These are phyloP conservation scores for Aegypius monachus DNA, from an alignment of 2,113 vertebrate species.

Conservation along the genomic window DNA sequence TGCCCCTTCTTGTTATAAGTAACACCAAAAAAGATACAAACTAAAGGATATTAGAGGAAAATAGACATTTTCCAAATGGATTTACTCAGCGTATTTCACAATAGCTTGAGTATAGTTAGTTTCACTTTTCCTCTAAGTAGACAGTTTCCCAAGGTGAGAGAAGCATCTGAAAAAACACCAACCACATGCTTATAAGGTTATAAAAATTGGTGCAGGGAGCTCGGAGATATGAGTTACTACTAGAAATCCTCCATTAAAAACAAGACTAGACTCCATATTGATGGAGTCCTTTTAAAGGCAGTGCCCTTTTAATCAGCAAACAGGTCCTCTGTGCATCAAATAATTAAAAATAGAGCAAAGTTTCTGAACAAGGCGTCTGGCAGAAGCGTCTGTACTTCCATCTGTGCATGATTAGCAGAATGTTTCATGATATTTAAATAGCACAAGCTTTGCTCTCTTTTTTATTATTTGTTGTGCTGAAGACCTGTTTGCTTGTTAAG, in stretches of 20 bases:
- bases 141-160: background rate
- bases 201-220: background rate
- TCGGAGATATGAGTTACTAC: background rate
- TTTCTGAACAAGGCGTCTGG: slow-evolving; percentile 76
- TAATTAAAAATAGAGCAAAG: slow-evolving; percentile 80
- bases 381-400: slow-evolving; percentile 73
- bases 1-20: background rate
- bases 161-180: background rate
- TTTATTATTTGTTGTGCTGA: slow-evolving; percentile 65
- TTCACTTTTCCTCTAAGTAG: background rate
- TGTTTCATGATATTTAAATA: slow-evolving; percentile 77
- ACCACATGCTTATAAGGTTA: background rate
- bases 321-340: slow-evolving; percentile 72
- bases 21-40: background rate
- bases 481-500: slow-evolving; percentile 64
- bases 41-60: background rate
- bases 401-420: slow-evolving; percentile 77
- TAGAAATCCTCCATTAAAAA: slow-evolving; percentile 16
- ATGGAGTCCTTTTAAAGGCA: slow-evolving; percentile 47
- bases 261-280: slow-evolving; percentile 39
- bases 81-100: background rate
- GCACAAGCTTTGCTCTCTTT: slow-evolving; percentile 73
- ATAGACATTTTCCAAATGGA: background rate
- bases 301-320: slow-evolving; percentile 72
- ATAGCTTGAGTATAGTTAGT: background rate